A percentile compares a stretch with the other conserved stretches of the same genome.
phyloP scores from a whole-genome alignment of 2,888 invertebrate species.

The Cephus spinipes region DNA sequence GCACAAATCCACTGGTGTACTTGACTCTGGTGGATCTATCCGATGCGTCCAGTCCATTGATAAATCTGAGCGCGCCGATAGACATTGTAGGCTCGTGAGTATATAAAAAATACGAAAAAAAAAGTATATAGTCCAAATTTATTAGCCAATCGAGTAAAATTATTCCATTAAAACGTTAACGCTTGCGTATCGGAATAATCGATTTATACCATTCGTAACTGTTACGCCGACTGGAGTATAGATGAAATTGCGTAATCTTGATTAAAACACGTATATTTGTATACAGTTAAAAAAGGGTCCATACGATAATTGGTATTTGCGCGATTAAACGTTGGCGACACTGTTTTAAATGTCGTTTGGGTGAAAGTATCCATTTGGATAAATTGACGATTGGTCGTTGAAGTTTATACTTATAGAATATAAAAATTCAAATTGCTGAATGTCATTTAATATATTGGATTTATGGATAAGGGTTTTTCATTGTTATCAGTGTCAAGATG shows the following conservation, averaged over 20 bases:
- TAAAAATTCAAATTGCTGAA: not conserved
- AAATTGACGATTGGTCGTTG: not conserved
- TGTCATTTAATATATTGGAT: not conserved
- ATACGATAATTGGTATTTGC: not conserved
- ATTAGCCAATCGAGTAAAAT: not conserved
- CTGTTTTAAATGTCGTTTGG: not conserved
- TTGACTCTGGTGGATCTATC: slow-evolving; percentile 74
- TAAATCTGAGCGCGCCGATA: slow-evolving; percentile 43
- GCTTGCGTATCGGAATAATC: not conserved
- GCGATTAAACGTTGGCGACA: not conserved
- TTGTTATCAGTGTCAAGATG: not conserved
- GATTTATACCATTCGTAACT: not conserved
- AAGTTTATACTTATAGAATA: not conserved
- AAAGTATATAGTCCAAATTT: not conserved
- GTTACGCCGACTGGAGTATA: not conserved
- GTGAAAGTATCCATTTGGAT: not conserved
- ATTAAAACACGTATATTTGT: too few relatives aligned
- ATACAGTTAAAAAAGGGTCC: not conserved
- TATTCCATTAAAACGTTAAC: not conserved
- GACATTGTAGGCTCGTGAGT: slow-evolving; percentile 50
- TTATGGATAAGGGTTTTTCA: not conserved
- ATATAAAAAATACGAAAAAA: not conserved
- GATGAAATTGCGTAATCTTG: not conserved
- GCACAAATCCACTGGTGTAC: slow-evolving; percentile 78
- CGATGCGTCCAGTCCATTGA: slow-evolving; percentile 44